Percentiles rank a stretch among this genome's conserved stretches.
These are phyloP conservation scores for Furcula furcula DNA, from an alignment of 2,888 invertebrate genomes.

Conservation along the genomic window DNA sequence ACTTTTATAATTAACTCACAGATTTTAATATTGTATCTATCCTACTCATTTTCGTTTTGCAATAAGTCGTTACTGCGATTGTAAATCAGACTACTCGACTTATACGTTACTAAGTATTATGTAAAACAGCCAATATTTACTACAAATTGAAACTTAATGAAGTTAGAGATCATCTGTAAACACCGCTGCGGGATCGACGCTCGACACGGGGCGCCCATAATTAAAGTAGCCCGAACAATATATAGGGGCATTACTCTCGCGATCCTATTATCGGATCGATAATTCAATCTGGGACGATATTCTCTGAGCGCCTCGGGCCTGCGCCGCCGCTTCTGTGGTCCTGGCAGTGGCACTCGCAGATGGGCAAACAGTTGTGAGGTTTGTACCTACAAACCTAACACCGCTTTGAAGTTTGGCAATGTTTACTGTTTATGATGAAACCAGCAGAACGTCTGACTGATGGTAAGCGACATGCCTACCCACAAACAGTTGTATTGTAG, in stretches of 20 bases:
- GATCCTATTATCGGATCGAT: conserved; percentile 72
- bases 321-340: conserved; percentile 43
- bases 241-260: conserved; percentile 59
- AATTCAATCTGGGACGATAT: conserved; percentile 69
- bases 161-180: conserved; percentile 2
- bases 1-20: too few species aligned
- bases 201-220: conserved; percentile 37
- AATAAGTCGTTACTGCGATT: too few species aligned
- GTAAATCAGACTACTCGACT: too few species aligned
- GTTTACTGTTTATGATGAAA: too few species aligned
- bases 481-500: too few species aligned
- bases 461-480: too few species aligned
- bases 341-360: conserved; percentile 8
- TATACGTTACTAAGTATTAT: too few species aligned
- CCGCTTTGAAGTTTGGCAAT: too few species aligned
- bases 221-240: conserved; percentile 60
- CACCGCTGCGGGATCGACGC: background rate
- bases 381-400: conserved; percentile 8
- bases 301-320: conserved; percentile 50
- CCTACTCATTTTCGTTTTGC: too few species aligned
- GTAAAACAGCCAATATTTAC: background rate
- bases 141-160: background rate
- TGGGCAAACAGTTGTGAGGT: conserved; percentile 1
- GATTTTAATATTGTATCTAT: too few species aligned
- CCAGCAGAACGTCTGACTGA: too few species aligned